Evolutionary conservation across 2,113 vertebrate species (phyloP).

Genomic region (Panurus biarmicus): DNA sequence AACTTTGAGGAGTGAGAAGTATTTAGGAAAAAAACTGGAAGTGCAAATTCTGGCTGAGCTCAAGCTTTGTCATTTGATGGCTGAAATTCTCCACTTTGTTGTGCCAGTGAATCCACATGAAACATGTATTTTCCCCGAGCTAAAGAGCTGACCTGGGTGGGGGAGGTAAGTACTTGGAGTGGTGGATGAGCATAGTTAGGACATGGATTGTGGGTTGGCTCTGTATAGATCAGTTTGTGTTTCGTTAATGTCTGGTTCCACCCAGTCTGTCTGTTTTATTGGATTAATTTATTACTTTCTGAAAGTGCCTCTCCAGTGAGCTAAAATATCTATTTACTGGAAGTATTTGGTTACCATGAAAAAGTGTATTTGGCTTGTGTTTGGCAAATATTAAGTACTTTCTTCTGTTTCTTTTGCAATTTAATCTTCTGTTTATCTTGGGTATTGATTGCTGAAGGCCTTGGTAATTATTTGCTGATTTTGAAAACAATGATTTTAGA

Average conservation of each 20-base stretch:
- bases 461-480: constrained; percentile 45
- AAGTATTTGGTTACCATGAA: constrained; percentile 54
- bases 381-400: constrained; percentile 46
- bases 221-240: constrained; percentile 42
- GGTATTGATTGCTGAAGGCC: constrained; percentile 22
- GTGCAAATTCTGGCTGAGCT: neutral
- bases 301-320: constrained; percentile 35
- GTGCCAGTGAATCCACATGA: neutral
- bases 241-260: constrained; percentile 50
- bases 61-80: neutral
- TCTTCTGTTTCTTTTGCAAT: constrained; percentile 38
- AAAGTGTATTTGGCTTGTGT: constrained; percentile 9
- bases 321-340: constrained; percentile 55
- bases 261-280: constrained; percentile 60
- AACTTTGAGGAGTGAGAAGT: neutral
- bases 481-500: constrained; percentile 24
- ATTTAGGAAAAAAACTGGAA: neutral
- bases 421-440: constrained; percentile 47
- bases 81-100: neutral
- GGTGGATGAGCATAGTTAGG: constrained; percentile 12
- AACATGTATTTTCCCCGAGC: neutral
- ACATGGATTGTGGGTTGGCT: constrained; percentile 34
- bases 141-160: constrained; percentile 5
- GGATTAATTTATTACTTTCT: constrained; percentile 62
- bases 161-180: neutral